Evolutionary conservation across 2,888 invertebrate genomes (phyloP).

Genomic region (Arrhopalites spinosus): DNA sequence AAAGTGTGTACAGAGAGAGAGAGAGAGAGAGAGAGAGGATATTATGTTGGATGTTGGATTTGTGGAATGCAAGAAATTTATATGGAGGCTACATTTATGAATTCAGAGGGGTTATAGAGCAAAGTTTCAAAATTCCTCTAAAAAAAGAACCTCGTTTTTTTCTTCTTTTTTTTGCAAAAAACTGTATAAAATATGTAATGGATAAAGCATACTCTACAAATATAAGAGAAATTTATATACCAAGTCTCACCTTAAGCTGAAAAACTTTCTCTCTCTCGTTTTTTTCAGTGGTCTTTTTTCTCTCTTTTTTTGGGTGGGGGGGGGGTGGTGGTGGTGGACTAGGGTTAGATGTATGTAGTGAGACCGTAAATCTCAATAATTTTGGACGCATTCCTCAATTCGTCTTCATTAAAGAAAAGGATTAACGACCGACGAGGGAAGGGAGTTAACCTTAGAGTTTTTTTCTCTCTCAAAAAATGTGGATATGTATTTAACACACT

Average conservation of each 20-base stretch:
- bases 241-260: too few relatives aligned
- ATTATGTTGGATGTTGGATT: background rate
- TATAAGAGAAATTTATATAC: too few relatives aligned
- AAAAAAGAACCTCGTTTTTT: background rate
- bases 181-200: background rate
- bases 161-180: background rate
- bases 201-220: too few relatives aligned
- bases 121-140: background rate
- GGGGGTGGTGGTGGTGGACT: background rate
- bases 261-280: background rate
- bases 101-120: too few relatives aligned
- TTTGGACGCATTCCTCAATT: conserved; percentile 47
- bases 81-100: too few relatives aligned
- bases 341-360: conserved; percentile 27
- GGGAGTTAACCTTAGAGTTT: conserved; percentile 1
- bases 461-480: too few relatives aligned
- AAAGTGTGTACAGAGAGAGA: too few relatives aligned
- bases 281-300: conserved; percentile 11
- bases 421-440: conserved; percentile 41
- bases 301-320: background rate
- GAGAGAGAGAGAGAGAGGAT: too few relatives aligned
- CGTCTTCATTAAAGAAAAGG: conserved; percentile 53
- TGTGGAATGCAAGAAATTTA: too few relatives aligned
- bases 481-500: too few relatives aligned
- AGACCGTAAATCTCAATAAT: conserved; percentile 54